Evolutionary conservation across 30 jellyfish, hydroid and myxozoan species (phyloP).

Genomic region (Hydractinia echinata): DNA sequence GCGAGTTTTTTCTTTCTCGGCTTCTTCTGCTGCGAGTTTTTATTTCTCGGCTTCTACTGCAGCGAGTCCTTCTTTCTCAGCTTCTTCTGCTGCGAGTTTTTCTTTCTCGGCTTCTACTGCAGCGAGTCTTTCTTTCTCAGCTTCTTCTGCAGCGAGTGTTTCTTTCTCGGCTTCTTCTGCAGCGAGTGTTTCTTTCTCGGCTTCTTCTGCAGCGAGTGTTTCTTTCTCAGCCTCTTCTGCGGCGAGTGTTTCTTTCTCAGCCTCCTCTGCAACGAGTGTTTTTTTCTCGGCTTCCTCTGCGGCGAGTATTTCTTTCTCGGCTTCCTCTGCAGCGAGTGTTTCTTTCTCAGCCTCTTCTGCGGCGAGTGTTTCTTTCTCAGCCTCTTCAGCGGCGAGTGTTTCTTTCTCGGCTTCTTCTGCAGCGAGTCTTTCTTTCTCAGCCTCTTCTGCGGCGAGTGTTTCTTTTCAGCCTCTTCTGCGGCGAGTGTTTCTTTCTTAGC

Average conservation of each 20-base stretch:
- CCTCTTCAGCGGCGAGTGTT: conserved; percentile 20
- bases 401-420: conserved; percentile 35
- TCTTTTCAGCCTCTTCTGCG: too few relatives aligned
- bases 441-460: conserved; percentile 11
- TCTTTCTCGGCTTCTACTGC: conserved; percentile 25
- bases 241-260: conserved; percentile 23
- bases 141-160: too few relatives aligned
- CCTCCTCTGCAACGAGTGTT: conserved; percentile 29
- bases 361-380: conserved; percentile 27
- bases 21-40: background rate
- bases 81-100: conserved; percentile 27
- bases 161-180: too few relatives aligned
- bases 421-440: conserved; percentile 24
- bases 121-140: conserved; percentile 24
- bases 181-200: too few relatives aligned
- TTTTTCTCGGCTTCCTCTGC: conserved; percentile 28
- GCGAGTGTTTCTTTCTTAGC: too few relatives aligned
- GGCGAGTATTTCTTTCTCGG: conserved; percentile 20
- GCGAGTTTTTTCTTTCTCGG: conserved; percentile 1
- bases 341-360: conserved; percentile 30
- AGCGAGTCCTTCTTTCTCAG: conserved; percentile 1
- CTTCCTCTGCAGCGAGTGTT: conserved; percentile 29
- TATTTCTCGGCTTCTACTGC: conserved; percentile 13
- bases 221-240: too few relatives aligned
- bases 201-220: too few relatives aligned